A percentile compares a stretch with the other conserved stretches of the same genome.
phyloP scores from a whole-genome alignment of 2,113 vertebrate genomes.

The Vireo altiloquus region DNA sequence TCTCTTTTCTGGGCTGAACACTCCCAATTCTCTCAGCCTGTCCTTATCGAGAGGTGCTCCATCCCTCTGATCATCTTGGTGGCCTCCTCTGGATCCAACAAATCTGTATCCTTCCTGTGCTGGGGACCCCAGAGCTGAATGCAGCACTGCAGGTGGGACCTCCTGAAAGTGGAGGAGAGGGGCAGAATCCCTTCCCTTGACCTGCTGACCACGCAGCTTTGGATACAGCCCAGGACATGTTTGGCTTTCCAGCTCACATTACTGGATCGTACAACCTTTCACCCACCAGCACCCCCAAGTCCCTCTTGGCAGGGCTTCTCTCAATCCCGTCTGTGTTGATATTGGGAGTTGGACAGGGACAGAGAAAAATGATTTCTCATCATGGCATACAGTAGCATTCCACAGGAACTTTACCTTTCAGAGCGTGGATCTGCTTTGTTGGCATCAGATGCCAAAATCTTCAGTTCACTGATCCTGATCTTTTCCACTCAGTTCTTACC shows the following conservation, averaged over 20 bases:
- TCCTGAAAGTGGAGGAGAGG: not conserved
- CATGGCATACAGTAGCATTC: not conserved
- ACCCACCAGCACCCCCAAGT: not conserved
- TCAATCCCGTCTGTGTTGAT: not conserved
- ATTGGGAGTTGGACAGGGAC: not conserved
- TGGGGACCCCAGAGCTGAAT: not conserved
- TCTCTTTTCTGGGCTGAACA: not conserved
- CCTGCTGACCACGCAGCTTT: not conserved
- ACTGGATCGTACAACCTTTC: not conserved
- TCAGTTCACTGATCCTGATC: constrained; percentile 82
- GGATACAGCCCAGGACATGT: not conserved
- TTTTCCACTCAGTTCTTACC: constrained; percentile 73
- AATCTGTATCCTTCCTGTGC: not conserved
- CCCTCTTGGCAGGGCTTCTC: not conserved
- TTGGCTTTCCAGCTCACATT: not conserved
- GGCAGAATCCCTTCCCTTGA: not conserved
- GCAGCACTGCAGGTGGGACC: not conserved
- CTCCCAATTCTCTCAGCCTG: not conserved
- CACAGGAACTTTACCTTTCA: constrained; percentile 73
- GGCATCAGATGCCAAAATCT: constrained; percentile 73
- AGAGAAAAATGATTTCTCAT: not conserved
- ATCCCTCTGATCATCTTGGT: not conserved
- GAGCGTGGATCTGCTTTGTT: constrained; percentile 79
- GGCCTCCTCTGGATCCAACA: not conserved
- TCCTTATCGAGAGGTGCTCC: not conserved